Evolutionary conservation across 2,888 invertebrate species (phyloP), one percentile per base, ranked within the genome.

Genomic region (Geotrupes spiniger): DNA sequence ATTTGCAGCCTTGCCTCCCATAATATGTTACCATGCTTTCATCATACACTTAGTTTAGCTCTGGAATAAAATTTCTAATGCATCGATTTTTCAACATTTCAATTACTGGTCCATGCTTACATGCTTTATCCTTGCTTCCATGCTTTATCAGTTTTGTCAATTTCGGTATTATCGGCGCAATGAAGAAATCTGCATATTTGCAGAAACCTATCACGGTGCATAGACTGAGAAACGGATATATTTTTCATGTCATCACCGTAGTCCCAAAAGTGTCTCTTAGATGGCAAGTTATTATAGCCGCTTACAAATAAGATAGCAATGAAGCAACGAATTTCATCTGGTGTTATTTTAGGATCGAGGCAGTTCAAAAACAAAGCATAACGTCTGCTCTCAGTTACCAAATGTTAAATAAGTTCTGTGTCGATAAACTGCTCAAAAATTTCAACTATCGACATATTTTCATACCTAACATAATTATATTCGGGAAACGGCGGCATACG

Each of bases 11-110:
- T 52, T 64, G 62, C 26, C 50, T 39, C 1, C 61, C 61, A 54
- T 54, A 66, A 53, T 68, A 65, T 36, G 56, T 52, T 4, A 64
- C 48, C 58, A 65, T 63, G 11, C 51, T 51, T 49, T 66, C 61
- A 52, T 67, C 65, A 48, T 44, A 54, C 21, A 50, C 37, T 5
- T 60, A 14, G 25, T 57, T 44, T 54, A 53, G 42, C 14, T 54
- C 54, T 49, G 58, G 50, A 12, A 38, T 6, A 50, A 36, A 53
- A 17, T 57, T n/a, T 11, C 8, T 12, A 1, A 33, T 33, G 15
- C 11, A 33, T 1, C 11, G 10, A 10, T 29, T 2, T 11, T 29
- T 2, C 1, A 29, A 10, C 11, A 10, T 29, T 1, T 29, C 29
- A 5, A 29, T 11, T 1, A 40, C 3, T 1, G 12, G 16, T 5